Evolutionary conservation across 2,113 vertebrate genomes (phyloP).

Genomic region (Crotophaga sulcirostris): DNA sequence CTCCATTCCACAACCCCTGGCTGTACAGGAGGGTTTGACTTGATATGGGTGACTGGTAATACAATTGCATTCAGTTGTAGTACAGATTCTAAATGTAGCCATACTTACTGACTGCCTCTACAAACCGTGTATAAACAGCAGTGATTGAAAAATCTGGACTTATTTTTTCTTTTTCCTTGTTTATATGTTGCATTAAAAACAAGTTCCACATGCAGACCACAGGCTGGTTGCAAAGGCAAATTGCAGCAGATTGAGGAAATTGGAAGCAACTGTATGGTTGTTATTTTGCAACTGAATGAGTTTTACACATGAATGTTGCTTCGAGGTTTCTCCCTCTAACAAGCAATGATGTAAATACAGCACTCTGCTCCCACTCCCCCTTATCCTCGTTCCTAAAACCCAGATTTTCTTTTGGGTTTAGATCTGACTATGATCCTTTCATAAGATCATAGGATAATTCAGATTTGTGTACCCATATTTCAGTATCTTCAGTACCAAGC

Average conservation of each 20-base stretch:
- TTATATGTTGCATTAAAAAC: background rate
- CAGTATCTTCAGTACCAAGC: background rate
- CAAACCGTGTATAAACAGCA: background rate
- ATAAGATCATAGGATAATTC: background rate
- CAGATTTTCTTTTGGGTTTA: background rate
- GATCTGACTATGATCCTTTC: background rate
- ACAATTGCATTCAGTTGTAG: background rate
- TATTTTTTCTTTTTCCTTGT: background rate
- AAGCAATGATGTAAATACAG: background rate
- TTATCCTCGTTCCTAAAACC: rapidly evolving
- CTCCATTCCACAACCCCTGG: background rate
- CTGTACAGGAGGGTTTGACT: background rate
- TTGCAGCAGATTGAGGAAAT: background rate
- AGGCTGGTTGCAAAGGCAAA: background rate
- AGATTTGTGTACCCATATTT: background rate
- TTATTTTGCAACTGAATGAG: background rate
- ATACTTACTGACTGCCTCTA: background rate
- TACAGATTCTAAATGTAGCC: background rate
- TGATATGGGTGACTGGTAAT: background rate
- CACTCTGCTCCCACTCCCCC: background rate
- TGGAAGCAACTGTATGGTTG: background rate
- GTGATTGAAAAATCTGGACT: background rate
- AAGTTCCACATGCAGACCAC: background rate
- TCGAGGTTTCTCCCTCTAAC: background rate
- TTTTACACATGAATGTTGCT: background rate